Conservation (phyloP, 37 sponge, comb jelly and placozoan genomes). For the Beroe forskalii region DNA sequence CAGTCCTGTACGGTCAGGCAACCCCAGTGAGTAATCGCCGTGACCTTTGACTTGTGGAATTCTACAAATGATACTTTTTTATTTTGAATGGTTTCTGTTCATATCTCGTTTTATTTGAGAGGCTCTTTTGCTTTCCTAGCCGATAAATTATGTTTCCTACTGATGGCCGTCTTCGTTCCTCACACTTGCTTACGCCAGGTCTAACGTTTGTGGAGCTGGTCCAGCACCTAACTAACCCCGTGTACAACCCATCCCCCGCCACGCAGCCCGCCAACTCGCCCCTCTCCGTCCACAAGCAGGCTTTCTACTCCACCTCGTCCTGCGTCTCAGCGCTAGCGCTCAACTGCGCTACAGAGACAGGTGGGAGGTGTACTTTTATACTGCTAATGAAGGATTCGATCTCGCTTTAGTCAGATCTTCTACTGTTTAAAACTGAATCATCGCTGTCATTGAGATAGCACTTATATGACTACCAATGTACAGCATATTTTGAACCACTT, state of each 20-base stretch:
- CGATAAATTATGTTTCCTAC: not conserved
- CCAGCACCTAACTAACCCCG: conserved; percentile 60
- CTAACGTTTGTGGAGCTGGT: conserved; percentile 58
- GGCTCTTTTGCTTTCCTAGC: not conserved
- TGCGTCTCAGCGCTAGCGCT: conserved; percentile 47
- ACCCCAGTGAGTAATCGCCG: conserved; percentile 64
- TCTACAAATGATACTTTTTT: not conserved
- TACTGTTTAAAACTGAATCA: too few species aligned
- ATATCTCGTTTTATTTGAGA: not conserved
- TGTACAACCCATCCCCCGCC: conserved; percentile 52
- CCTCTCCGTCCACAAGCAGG: conserved; percentile 57
- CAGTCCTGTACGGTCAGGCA: conserved; percentile 49
- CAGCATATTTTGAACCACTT: too few species aligned
- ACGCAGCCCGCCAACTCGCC: conserved; percentile 65
- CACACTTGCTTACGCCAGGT: too few species aligned
- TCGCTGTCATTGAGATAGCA: too few species aligned
- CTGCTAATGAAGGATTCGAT: too few species aligned
- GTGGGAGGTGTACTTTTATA: not conserved
- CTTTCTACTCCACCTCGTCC: conserved; percentile 41
- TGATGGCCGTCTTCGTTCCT: too few species aligned
- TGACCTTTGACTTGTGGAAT: not conserved
- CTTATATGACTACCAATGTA: too few species aligned
- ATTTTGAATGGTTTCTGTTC: not conserved
- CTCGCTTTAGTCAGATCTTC: too few species aligned
- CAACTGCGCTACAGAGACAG: conserved; percentile 26